Evolutionary conservation across 2,113 vertebrate genomes (phyloP), one percentile per base, ranked within the genome.

Genomic region (Eudorcas thomsonii): DNA sequence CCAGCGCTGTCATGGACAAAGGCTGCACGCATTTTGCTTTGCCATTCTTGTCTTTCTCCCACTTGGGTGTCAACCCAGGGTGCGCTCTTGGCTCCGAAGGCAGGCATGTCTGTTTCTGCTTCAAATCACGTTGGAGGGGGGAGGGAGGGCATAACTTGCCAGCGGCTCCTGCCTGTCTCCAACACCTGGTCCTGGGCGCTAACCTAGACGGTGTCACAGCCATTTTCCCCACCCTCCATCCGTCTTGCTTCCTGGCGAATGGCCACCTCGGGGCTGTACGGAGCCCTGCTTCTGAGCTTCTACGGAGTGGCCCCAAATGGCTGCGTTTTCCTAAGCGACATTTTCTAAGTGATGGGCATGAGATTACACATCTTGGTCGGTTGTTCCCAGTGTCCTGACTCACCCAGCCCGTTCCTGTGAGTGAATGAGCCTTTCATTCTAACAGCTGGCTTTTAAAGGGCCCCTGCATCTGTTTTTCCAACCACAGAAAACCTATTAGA

Each of bases 371-470:
- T 94, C 52, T 93, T 95, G 64, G 82, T 54, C 15, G 45, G 80
- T 10, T 48, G 86, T 96, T 88, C 50, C 60, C 25, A 54, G 48
- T 0, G 3, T 23, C 88, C 90, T 94, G 94, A 93, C 71, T 97
- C 94, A 95, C 83, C 33, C 48, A 64, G 71, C 85, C 93, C 21
- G 5, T 48, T 95, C 71, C 57, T 19, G 23, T 1, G 16, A 88
- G 30, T 90, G 96, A 97, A 97, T 67, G 92, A 85, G 85, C 28
- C 91, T 97, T 98, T 98, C 78, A 94, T 92, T 57, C 30, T 11
- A 87, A 83, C 60, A 2, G 17, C 74, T 94, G 81, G 30, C 59
- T 97, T 84, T 92, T 86, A 94, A 97, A 96, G 90, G 48, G 19
- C 50, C 36, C 81, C 7, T 4, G 15, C 55, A 33, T 85, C 48